Base-by-base conservation (phyloP, 2,797 vertebrate genomes). In the Cynodonichthys magdalenae region DNA sequence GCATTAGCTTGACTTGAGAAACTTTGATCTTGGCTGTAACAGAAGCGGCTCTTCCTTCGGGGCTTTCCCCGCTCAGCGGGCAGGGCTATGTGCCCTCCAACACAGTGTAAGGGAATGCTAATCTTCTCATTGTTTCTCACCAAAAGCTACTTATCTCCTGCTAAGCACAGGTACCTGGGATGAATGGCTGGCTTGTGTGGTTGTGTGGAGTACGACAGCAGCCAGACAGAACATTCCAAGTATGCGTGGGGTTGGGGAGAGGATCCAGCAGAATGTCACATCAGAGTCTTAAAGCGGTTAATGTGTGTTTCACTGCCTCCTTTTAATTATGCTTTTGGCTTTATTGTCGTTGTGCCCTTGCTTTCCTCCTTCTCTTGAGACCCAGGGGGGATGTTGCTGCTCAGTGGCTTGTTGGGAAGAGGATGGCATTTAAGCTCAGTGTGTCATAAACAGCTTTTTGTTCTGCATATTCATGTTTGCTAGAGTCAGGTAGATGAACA, bases 161-260 rank as follows among this genome's bases (percentile, higher is more conserved):
- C 92, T 92, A 91, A 86, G 90, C 85, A 87, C 86, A 91, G 92
- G 91, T 89, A 91, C 73, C 85, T 76, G 62, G 79, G 70, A 92
- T 96, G 94, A 96, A 96, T 95, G 92, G 94, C 90, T 77, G 70
- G 89, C 87, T 94, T 97, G 94, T 97, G 91, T 66, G 82, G 87
- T 89, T 88, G 90, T 92, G 91, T 85, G 87, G 90, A 94, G 93
- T 83, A 87, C 63, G 73, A 79, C 74, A 70, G 74, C 86, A 81
- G 89, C 77, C 72, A 88, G 84, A 90, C 92, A 79, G 81, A 89
- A 93, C 74, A 80, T 91, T 90, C 79, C 89, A 92, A 92, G 92
- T 94, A 94, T 90, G 88, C 76, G 80, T 76, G 84, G 63, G 91
- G 80, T 91, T 92, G 88, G 90, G 84, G 90, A 55, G 77, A 86